Evolutionary conservation across 2,888 invertebrate genomes (phyloP), one percentile per base, ranked within the genome.

Genomic region (Hedya salicella): DNA sequence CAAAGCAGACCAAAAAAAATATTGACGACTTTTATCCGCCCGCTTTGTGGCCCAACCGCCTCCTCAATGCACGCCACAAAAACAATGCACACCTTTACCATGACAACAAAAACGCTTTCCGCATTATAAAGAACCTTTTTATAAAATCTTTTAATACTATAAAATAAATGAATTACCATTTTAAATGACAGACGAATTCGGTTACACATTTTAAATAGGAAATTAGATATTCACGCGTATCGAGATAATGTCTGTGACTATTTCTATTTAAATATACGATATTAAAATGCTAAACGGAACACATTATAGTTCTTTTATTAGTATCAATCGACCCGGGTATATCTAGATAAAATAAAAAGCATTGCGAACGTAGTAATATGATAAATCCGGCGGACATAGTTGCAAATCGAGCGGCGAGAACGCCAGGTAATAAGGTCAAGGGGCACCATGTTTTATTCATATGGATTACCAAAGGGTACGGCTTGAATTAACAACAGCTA

Each of bases 31-130:
- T 25, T 9, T 36, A 39, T 21, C 40, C 66, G 17, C 61, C 13
- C 6, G 16, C 8, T 6, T 53, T 19, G 21, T 54, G 60, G 66
- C 66, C 42, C 49, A 9, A n/a, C 53, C 11, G 39, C 53, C 39
- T 17, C 40, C 61, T 65, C 53, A 48, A 53, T 60, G 40, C 52
- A 39, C 30, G 25, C 42, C 60, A 66, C 60, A 66, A 66, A 66
- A 66, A 66, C 66, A 53, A 66, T 66, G 42, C 66, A 61, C 66
- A 66, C 66, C 66, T 66, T 66, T 66, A 52, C 65, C 39, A 60
- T 54, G 5, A 52, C 49, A 39, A 66, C 66, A 66, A 66, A 66
- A 66, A 66, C 66, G 54, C 48, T 61, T 61, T 61, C 66, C 66
- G 66, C 66, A 25, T 61, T 61, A 54, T 61, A 61, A 66, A 66